Percentiles rank a stretch among this genome's conserved stretches.
phyloP scores from a whole-genome alignment of 2,888 invertebrate species.

The Agrotis clavis region DNA sequence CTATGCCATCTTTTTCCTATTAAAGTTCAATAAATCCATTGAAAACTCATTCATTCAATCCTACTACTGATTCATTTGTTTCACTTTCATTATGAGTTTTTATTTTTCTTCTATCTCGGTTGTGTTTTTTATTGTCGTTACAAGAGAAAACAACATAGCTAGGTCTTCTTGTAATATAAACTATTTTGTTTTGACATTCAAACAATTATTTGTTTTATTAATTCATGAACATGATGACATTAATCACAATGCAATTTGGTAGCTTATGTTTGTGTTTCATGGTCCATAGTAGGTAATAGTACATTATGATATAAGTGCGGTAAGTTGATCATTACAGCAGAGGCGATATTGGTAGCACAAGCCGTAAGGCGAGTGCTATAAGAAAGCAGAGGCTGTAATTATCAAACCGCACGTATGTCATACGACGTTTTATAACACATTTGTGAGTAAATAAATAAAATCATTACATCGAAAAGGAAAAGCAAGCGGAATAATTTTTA shows the following conservation, averaged over 20 bases:
- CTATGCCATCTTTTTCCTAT: conserved; percentile 1
- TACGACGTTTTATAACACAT: no score
- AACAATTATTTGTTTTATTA: background rate
- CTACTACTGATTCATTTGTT: conserved; percentile 3
- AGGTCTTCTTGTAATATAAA: conserved; percentile 13
- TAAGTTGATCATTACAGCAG: no score
- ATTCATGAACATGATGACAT: background rate
- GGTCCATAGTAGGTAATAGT: background rate
- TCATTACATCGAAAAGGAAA: no score
- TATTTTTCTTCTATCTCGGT: conserved; percentile 31
- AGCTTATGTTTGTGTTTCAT: background rate
- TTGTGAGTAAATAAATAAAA: no score
- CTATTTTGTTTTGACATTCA: conserved; percentile 20
- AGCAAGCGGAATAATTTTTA: no score
- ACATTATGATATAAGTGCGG: no score
- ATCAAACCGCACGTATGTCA: no score
- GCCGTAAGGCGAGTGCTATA: no score
- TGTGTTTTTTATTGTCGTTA: conserved; percentile 42
- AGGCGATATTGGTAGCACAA: no score
- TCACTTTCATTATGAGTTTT: conserved; percentile 2
- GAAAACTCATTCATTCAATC: conserved; percentile 8
- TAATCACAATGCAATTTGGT: background rate
- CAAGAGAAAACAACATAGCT: conserved; percentile 1
- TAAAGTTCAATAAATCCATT: background rate
- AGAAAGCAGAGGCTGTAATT: no score